Evolutionary conservation across 2,888 invertebrate genomes (phyloP).

Genomic region (Syrphus vitripennis): DNA sequence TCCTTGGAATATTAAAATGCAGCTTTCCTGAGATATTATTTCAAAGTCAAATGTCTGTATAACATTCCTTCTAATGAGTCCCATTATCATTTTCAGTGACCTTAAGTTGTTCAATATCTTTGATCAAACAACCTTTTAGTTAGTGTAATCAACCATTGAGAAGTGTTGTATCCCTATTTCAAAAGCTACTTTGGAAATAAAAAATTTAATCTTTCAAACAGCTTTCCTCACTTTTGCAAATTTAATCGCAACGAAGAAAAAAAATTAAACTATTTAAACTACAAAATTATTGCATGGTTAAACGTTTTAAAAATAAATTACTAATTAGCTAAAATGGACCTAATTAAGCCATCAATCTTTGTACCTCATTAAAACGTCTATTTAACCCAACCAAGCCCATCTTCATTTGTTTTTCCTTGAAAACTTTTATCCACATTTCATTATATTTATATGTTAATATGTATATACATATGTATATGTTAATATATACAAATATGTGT

Average conservation of each 20-base stretch:
- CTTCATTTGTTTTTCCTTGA: not conserved
- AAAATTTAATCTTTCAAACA: too few relatives aligned
- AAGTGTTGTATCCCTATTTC: too few relatives aligned
- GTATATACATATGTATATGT: not conserved
- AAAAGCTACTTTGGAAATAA: too few relatives aligned
- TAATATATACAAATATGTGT: too few relatives aligned
- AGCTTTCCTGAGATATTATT: too few relatives aligned
- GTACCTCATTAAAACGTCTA: not conserved
- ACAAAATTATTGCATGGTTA: not conserved
- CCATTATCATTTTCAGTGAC: too few relatives aligned
- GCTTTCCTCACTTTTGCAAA: not conserved
- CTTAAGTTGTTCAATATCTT: too few relatives aligned
- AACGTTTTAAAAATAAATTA: not conserved
- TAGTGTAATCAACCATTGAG: too few relatives aligned
- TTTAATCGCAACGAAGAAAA: not conserved
- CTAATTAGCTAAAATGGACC: slow-evolving; percentile 7
- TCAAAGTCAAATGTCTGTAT: too few relatives aligned
- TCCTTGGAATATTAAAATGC: too few relatives aligned
- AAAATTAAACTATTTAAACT: not conserved
- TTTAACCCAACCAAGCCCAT: not conserved
- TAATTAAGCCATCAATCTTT: not conserved
- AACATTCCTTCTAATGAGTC: too few relatives aligned
- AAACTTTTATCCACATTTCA: not conserved
- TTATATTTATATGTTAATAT: not conserved
- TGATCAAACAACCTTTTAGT: too few relatives aligned